These are phyloP conservation scores for Scaptomyza polygonia DNA, from an alignment of 2,888 invertebrate species.

Conservation along the genomic window DNA sequence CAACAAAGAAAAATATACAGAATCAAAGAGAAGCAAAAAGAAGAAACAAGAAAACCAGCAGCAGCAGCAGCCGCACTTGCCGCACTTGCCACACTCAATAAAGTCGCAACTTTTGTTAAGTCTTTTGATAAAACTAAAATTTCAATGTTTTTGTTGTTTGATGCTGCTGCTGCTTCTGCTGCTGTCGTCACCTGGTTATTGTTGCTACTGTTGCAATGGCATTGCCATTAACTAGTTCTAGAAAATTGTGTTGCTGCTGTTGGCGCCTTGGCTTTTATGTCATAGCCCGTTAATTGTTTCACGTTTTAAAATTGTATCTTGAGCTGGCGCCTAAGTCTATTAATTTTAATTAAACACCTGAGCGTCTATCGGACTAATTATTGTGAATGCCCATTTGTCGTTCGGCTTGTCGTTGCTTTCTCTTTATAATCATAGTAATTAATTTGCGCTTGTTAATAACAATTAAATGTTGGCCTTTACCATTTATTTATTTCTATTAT, in stretches of 20 bases:
- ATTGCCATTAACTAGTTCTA: slow-evolving; percentile 30
- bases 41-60: slow-evolving; percentile 10
- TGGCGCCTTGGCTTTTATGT: slow-evolving; percentile 49
- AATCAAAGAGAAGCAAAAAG: neutral
- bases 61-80: slow-evolving; percentile 23
- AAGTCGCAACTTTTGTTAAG: slow-evolving; percentile 30
- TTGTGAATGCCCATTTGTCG: slow-evolving; percentile 62
- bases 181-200: slow-evolving; percentile 19
- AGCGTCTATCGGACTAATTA: slow-evolving; percentile 67
- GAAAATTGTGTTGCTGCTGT: slow-evolving; percentile 13
- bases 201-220: slow-evolving; percentile 39
- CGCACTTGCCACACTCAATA: slow-evolving; percentile 42
- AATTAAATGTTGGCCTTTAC: slow-evolving; percentile 60
- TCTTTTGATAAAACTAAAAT: slow-evolving; percentile 30
- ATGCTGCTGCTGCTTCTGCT: too few species aligned
- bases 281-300: slow-evolving; percentile 68
- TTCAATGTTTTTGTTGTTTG: slow-evolving; percentile 28
- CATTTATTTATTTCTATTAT: slow-evolving; percentile 19
- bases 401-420: slow-evolving; percentile 33
- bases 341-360: slow-evolving; percentile 78
- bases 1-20: neutral
- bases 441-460: slow-evolving; percentile 75
- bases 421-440: slow-evolving; percentile 69
- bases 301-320: slow-evolving; percentile 59
- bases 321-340: slow-evolving; percentile 51